Evolutionary conservation across 2,888 invertebrate genomes (phyloP), one percentile per base, ranked within the genome.

Genomic region (Colletes collaris): DNA sequence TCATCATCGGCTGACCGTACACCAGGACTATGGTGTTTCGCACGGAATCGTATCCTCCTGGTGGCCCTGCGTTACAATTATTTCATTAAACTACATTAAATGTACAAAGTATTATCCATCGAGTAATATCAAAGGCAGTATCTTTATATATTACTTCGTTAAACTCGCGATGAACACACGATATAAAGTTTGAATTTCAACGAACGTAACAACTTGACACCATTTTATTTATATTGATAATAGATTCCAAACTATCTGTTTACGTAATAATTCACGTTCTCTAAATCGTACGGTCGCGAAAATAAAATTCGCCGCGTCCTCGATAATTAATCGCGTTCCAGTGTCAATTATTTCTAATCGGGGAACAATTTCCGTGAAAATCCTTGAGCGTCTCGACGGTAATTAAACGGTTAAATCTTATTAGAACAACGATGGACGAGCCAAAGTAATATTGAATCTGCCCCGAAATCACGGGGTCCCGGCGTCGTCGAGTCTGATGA

Each of bases 21-120:
- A 94, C 94, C 75, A 94, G 86, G 55, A 94, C 93, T 68, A 94
- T 93, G 3, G 94, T 94, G 82, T 94, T 94, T 37, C 93, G 90
- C 1, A 93, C 93, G n/a, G 93, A 93, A 73, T 94, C 93, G 77
- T 93, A 94, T 59, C 93, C 93, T 82, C 92, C 91, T 83, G 92
- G 85, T 50, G 81, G 82, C 4, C 89, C 91, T 91, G 60, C 0
- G 49, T 37, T 16, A 49, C 0, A 63, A 53, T 40, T 50, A 46
- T 5, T 16, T 56, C 19, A 2, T 62, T 3, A 27, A 35, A 49
- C 44, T 46, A 46, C 40, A 7, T 40, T 3, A 40, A 40, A 40
- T 7, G 7, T 7, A 10, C 7, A 46, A 46, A 46, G 27, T 27
- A 27, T 27, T 27, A 27, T 27, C 27, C 27, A 27, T 27, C 27